Evolutionary conservation across 2,113 vertebrate species (phyloP).

Genomic region (Accipiter cooperii): DNA sequence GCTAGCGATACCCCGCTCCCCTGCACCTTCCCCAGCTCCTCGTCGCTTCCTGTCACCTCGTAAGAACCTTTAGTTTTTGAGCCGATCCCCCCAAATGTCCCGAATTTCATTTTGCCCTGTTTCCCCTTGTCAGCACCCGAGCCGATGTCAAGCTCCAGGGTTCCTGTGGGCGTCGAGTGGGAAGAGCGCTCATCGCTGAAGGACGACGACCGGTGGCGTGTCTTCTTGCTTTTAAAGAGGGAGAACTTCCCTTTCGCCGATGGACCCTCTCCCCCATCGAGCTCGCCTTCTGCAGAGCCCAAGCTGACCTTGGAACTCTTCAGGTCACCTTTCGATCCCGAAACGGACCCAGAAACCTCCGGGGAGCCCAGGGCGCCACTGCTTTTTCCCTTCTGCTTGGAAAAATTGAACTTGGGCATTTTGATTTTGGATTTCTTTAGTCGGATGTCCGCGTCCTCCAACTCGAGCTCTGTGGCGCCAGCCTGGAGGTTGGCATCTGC

Average conservation of each 20-base stretch:
- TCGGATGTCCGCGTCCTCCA: slow-evolving; percentile 72
- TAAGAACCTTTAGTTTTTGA: slow-evolving; percentile 90
- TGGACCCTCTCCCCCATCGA: slow-evolving; percentile 49
- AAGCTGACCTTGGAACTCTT: slow-evolving; percentile 78
- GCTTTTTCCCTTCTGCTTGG: slow-evolving; percentile 82
- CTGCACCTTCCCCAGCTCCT: slow-evolving; percentile 67
- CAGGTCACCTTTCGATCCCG: slow-evolving; percentile 70
- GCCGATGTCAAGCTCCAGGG: slow-evolving; percentile 71
- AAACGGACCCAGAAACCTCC: slow-evolving; percentile 55
- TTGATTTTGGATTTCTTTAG: slow-evolving; percentile 85
- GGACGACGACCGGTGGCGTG: slow-evolving; percentile 82
- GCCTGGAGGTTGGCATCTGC: not conserved
- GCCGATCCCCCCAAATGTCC: slow-evolving; percentile 91
- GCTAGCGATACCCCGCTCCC: slow-evolving; percentile 67
- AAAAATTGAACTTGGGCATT: slow-evolving; percentile 86
- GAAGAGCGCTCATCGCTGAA: slow-evolving; percentile 80
- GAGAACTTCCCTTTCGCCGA: slow-evolving; percentile 84
- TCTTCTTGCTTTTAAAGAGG: slow-evolving; percentile 76
- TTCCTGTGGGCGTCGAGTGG: slow-evolving; percentile 70
- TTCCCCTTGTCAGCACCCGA: slow-evolving; percentile 75
- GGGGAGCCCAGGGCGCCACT: slow-evolving; percentile 49
- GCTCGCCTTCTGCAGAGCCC: slow-evolving; percentile 73
- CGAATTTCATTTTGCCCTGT: slow-evolving; percentile 85
- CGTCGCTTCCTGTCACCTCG: slow-evolving; percentile 86
- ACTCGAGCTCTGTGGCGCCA: slow-evolving; percentile 57